phyloP scores from a whole-genome alignment of 2,113 vertebrate genomes.

The Malurus cyaneus region DNA sequence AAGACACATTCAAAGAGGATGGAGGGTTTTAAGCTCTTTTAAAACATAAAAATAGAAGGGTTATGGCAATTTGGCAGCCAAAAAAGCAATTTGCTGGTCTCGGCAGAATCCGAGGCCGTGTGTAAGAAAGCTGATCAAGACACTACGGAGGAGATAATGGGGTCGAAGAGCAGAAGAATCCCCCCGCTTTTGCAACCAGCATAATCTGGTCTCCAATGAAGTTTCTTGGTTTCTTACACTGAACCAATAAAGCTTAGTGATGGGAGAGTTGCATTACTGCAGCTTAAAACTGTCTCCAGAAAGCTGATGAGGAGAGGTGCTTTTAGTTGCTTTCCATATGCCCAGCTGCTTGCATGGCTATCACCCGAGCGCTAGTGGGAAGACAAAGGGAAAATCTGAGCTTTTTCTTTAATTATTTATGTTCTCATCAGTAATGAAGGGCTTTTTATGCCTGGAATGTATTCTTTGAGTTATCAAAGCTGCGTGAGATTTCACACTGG shows the following conservation, averaged over 20 bases:
- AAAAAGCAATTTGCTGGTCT: conserved; percentile 74
- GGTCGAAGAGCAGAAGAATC: conserved; percentile 72
- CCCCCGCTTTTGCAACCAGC: conserved; percentile 58
- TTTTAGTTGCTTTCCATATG: conserved; percentile 33
- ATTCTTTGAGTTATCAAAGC: background rate
- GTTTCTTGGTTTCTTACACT: conserved; percentile 84
- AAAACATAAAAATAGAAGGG: conserved; percentile 79
- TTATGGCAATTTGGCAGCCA: conserved; percentile 81
- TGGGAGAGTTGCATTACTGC: conserved; percentile 72
- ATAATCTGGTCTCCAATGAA: conserved; percentile 88
- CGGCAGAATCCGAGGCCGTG: conserved; percentile 52
- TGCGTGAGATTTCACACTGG: background rate
- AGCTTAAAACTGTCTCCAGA: conserved; percentile 69
- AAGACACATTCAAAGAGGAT: conserved; percentile 78
- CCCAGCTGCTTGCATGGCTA: conserved; percentile 39
- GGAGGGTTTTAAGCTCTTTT: conserved; percentile 80
- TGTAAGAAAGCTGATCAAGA: conserved; percentile 80
- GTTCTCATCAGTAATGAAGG: background rate
- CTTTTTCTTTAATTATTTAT: conserved; percentile 10
- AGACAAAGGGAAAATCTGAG: conserved; percentile 68
- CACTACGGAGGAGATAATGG: conserved; percentile 76
- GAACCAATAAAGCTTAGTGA: conserved; percentile 84
- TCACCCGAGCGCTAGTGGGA: background rate
- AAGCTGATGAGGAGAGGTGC: conserved; percentile 63
- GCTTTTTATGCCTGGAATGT: background rate